Evolutionary conservation across 2,797 vertebrate genomes (phyloP).

Genomic region (Xyrichtys novacula): DNA sequence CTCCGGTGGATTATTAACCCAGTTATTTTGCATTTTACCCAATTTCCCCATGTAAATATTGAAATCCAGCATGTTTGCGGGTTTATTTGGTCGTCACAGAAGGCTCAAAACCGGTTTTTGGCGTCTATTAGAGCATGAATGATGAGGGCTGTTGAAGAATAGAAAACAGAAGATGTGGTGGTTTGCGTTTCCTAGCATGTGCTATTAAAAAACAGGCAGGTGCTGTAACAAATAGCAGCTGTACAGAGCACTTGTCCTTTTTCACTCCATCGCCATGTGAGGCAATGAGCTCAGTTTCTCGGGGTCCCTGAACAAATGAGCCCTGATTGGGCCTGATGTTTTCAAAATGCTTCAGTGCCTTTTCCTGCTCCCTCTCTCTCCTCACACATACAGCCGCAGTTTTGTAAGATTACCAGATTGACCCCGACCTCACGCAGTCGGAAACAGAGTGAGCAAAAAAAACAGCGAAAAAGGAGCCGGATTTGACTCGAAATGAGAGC

Average conservation of each 20-base stretch:
- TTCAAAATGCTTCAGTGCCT: slow-evolving; percentile 67
- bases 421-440: slow-evolving; percentile 31
- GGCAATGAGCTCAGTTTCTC: slow-evolving; percentile 69
- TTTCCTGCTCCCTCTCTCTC: slow-evolving; percentile 20
- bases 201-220: slow-evolving; percentile 57
- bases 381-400: not conserved
- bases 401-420: slow-evolving; percentile 38
- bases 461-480: not conserved
- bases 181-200: slow-evolving; percentile 23
- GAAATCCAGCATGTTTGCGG: not conserved
- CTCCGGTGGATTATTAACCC: slow-evolving; percentile 64
- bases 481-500: slow-evolving; percentile 43
- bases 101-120: slow-evolving; percentile 5
- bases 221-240: slow-evolving; percentile 59
- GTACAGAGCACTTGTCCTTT: slow-evolving; percentile 39
- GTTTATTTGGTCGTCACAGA: slow-evolving; percentile 21
- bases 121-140: slow-evolving; percentile 13
- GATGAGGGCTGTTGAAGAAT: slow-evolving; percentile 24
- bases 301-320: slow-evolving; percentile 80
- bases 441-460: slow-evolving; percentile 19
- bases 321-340: slow-evolving; percentile 81
- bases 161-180: not conserved
- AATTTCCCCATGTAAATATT: slow-evolving; percentile 31
- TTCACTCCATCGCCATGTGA: slow-evolving; percentile 49
- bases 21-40: slow-evolving; percentile 62